A percentile compares a stretch with the other conserved stretches of the same genome.
Evolutionary conservation across 2,113 vertebrate genomes (phyloP).

Genomic region (Leiothrix lutea): DNA sequence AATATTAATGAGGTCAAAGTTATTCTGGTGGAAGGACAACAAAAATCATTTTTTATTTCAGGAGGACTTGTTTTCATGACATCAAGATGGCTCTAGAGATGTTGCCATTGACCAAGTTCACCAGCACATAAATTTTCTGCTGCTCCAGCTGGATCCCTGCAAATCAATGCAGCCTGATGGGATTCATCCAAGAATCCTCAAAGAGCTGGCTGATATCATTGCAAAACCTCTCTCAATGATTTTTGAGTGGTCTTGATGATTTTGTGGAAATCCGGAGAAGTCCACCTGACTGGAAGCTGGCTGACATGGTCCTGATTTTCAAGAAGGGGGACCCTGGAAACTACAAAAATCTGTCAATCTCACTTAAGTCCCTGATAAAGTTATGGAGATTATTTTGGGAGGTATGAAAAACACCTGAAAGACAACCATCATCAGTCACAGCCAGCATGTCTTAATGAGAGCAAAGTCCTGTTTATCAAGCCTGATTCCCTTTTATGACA

Average conservation of each 20-base stretch:
- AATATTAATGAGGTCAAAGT: background rate
- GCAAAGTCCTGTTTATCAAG: background rate
- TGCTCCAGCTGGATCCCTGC: background rate
- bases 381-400: background rate
- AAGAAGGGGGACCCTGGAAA: background rate
- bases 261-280: background rate
- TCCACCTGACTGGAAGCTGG: background rate
- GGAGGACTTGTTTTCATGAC: background rate
- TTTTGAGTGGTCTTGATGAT: background rate
- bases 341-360: background rate
- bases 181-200: background rate
- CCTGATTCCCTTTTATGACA: background rate
- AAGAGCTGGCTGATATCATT: background rate
- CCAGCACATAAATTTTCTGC: background rate
- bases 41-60: background rate
- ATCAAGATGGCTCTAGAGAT: background rate
- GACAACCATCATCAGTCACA: background rate
- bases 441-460: background rate
- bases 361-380: background rate
- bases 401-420: background rate
- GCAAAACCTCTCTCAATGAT: accelerated
- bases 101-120: background rate
- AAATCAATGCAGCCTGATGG: background rate
- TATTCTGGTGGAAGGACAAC: background rate
- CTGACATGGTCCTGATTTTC: background rate